phyloP scores from a whole-genome alignment of 92 coral and sea anemone genomes.

The Zoanthus solanderi region DNA sequence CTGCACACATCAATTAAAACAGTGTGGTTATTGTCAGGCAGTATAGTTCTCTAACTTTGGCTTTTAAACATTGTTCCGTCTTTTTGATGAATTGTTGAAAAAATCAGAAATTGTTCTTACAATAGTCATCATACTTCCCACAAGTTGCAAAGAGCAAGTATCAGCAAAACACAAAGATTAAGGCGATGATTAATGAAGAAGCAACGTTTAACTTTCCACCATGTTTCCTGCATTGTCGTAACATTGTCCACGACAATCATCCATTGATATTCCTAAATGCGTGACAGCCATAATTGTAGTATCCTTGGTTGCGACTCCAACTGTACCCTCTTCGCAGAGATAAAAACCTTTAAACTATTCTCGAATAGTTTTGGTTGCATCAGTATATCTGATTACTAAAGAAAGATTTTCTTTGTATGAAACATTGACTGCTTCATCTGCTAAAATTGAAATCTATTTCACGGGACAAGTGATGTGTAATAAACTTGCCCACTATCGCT shows the following conservation, averaged over 20 bases:
- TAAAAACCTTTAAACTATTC: conserved; percentile 62
- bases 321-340: conserved; percentile 56
- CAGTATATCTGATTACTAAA: conserved; percentile 54
- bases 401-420: conserved; percentile 62
- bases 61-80: conserved; percentile 5
- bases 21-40: not conserved
- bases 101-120: conserved; percentile 56
- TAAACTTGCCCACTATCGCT: not conserved
- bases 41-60: conserved; percentile 15
- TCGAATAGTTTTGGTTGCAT: conserved; percentile 42
- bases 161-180: no score
- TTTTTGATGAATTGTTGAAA: conserved; percentile 46
- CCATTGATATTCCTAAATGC: conserved; percentile 72
- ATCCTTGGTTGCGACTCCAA: conserved; percentile 66
- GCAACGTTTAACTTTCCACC: conserved; percentile 68
- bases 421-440: conserved; percentile 66
- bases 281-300: conserved; percentile 51
- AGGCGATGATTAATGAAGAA: conserved; percentile 57
- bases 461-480: conserved; percentile 15
- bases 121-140: no score
- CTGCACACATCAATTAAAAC: not conserved
- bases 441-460: conserved; percentile 65
- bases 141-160: not conserved
- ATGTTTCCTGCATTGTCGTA: conserved; percentile 77
- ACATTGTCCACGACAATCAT: conserved; percentile 76